Conservation (phyloP, 2,113 vertebrate species). For the Athene noctua region DNA sequence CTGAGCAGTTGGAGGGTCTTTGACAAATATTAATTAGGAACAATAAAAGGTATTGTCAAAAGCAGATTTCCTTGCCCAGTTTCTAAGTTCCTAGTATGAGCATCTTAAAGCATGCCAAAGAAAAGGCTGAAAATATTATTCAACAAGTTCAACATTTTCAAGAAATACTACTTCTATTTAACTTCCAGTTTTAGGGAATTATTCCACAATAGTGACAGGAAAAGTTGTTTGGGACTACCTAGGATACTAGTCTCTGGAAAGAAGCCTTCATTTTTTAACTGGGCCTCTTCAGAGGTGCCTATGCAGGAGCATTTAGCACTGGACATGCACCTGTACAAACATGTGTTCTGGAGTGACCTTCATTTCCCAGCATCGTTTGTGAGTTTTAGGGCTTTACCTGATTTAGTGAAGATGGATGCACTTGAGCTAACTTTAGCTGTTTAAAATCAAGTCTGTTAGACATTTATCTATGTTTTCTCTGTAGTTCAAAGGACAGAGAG, state of each 20-base stretch:
- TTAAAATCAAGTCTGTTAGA: neutral
- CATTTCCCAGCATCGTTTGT: neutral
- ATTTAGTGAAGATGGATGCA: neutral
- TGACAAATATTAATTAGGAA: neutral
- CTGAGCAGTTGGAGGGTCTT: neutral
- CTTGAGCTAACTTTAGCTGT: neutral
- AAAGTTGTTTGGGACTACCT: neutral
- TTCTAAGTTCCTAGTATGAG: neutral
- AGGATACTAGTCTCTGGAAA: neutral
- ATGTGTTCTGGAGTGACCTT: neutral
- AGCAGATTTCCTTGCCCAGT: neutral
- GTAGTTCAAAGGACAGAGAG: neutral
- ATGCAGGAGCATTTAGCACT: neutral
- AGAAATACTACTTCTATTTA: neutral
- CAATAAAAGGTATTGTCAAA: neutral
- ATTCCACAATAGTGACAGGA: neutral
- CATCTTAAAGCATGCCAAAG: neutral
- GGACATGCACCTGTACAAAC: neutral
- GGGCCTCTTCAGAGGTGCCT: neutral
- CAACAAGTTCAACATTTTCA: neutral
- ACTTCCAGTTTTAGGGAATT: neutral
- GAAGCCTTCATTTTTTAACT: neutral
- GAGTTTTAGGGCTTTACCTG: neutral
- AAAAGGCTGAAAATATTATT: neutral
- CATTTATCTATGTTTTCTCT: neutral